These are phyloP conservation scores for Nomada lathburiana DNA, from an alignment of 2,888 invertebrate species.

Conservation along the genomic window DNA sequence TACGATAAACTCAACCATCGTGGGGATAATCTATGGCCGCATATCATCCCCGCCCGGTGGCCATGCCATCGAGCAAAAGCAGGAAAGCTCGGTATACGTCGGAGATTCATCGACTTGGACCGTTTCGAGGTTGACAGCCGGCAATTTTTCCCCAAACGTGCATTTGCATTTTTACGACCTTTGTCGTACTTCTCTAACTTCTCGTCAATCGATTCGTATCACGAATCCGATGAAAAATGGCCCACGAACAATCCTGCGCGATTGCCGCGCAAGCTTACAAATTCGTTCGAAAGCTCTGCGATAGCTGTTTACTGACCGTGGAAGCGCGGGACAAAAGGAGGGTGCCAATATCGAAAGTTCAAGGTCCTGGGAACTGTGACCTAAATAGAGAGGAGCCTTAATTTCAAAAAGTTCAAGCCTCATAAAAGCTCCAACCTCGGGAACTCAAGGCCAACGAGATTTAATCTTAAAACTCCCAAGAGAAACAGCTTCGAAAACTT, in stretches of 20 bases:
- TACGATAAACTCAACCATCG: constrained; percentile 38
- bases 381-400: too few relatives aligned
- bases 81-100: constrained; percentile 27
- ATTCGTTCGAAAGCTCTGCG: not conserved
- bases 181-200: constrained; percentile 31
- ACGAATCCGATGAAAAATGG: constrained; percentile 41
- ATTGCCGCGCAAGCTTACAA: not conserved
- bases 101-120: constrained; percentile 55
- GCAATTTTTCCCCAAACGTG: constrained; percentile 66
- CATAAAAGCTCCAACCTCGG: not conserved
- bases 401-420: too few relatives aligned
- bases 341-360: not conserved
- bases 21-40: constrained; percentile 45
- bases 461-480: not conserved
- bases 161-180: constrained; percentile 74
- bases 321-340: too few relatives aligned
- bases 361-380: too few relatives aligned
- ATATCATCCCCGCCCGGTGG: constrained; percentile 26
- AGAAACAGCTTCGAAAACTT: constrained; percentile 3
- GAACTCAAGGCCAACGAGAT: constrained; percentile 1
- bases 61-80: constrained; percentile 28
- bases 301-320: too few relatives aligned
- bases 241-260: not conserved
- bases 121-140: constrained; percentile 59
- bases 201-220: constrained; percentile 14